Percentiles rank a stretch among this genome's conserved stretches.
phyloP scores from a whole-genome alignment of 2,113 vertebrate species.

The Speoplatyrhinus poulsoni region DNA sequence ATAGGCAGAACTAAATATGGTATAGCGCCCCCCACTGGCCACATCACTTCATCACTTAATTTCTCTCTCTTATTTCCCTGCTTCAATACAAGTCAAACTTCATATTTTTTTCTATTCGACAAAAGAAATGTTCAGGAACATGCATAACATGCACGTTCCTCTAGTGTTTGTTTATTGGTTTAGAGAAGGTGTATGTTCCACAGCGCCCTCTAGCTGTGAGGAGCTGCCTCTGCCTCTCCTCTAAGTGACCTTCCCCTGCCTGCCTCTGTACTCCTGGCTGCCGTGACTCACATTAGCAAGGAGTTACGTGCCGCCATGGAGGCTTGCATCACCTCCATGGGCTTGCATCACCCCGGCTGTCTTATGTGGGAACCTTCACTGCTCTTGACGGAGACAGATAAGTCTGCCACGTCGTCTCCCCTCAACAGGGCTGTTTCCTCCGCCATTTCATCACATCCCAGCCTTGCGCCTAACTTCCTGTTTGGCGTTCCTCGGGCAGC shows the following conservation, averaged over 20 bases:
- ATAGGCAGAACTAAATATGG: not conserved
- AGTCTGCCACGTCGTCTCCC: conserved; percentile 65
- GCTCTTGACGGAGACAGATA: conserved; percentile 68
- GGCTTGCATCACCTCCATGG: conserved; percentile 20
- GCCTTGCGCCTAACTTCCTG: conserved; percentile 25
- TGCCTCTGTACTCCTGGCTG: not conserved
- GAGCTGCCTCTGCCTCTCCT: conserved; percentile 28
- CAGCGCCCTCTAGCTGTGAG: conserved; percentile 20
- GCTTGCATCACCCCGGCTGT: conserved; percentile 72
- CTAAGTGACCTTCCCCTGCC: conserved; percentile 22
- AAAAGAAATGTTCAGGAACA: too few species aligned
- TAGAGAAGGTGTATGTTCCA: conserved; percentile 8
- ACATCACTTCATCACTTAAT: not conserved
- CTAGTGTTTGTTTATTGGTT: not conserved
- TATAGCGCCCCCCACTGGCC: not conserved
- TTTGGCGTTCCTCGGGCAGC: conserved; percentile 41
- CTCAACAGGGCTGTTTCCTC: conserved; percentile 53
- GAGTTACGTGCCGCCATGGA: conserved; percentile 62
- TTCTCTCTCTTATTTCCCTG: not conserved
- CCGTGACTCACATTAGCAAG: conserved; percentile 64
- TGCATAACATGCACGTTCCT: too few species aligned
- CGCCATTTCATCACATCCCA: conserved; percentile 57
- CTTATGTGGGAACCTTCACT: conserved; percentile 66
- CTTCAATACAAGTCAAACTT: too few species aligned
- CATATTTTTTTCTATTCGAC: too few species aligned